Percentiles rank a stretch among this genome's conserved stretches.
Conservation (phyloP, 2,113 vertebrate species). For the Gallinago paraguaiae region DNA sequence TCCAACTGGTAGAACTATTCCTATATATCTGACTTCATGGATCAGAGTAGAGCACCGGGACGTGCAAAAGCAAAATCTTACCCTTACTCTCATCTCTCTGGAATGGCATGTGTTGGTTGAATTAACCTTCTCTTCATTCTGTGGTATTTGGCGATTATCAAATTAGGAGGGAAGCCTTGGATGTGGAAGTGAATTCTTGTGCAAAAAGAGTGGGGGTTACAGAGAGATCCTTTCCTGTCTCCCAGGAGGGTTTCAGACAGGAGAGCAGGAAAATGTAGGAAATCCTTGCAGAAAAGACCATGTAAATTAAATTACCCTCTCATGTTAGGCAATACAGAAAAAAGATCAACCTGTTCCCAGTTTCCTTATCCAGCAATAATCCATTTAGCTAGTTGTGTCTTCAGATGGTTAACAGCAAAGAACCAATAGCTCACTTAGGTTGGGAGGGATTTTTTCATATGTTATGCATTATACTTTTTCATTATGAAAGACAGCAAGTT, state of each 20-base stretch:
- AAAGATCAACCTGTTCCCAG: not conserved
- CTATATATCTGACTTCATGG: fast-evolving
- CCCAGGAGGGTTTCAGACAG: not conserved
- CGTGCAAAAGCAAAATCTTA: not conserved
- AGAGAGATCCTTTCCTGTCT: not conserved
- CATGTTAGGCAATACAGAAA: not conserved
- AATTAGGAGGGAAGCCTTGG: not conserved
- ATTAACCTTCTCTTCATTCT: not conserved
- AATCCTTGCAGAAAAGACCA: not conserved
- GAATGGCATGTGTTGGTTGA: not conserved
- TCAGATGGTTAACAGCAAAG: not conserved
- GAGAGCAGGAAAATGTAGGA: not conserved
- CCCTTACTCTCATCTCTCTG: not conserved
- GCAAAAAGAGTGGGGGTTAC: not conserved
- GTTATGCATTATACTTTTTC: not conserved
- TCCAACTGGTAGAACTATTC: not conserved
- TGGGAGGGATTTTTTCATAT: not conserved
- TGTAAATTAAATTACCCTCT: not conserved
- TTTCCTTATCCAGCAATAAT: not conserved
- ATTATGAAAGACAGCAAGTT: not conserved
- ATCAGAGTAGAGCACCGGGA: not conserved
- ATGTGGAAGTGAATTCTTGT: not conserved
- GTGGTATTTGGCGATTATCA: not conserved
- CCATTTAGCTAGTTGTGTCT: not conserved
- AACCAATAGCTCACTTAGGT: not conserved